Percentiles rank a stretch among this genome's conserved stretches.
Conservation (phyloP, 2,797 vertebrate genomes). For the Chelmon rostratus region DNA sequence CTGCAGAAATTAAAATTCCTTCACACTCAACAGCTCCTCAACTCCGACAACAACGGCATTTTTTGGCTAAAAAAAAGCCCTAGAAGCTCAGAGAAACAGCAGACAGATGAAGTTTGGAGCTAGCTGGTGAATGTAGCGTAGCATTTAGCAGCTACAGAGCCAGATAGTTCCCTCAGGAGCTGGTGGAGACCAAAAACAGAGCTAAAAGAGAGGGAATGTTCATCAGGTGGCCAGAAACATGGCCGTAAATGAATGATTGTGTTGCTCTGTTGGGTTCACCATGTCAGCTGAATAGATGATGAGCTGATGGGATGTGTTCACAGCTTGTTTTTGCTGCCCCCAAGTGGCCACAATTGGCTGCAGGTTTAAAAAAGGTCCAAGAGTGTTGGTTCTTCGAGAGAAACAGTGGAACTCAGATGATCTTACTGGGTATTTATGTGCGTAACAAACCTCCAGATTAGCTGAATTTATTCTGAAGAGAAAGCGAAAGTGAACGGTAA, state of each 20-base stretch:
- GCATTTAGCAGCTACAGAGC: neutral
- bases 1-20: slow-evolving; percentile 5
- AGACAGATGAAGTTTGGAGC: neutral
- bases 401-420: neutral
- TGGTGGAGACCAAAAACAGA: neutral
- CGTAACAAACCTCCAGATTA: neutral
- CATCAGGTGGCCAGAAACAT: too few species aligned
- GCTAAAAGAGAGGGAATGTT: neutral
- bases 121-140: neutral
- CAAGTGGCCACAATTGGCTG: neutral
- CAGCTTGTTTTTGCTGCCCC: too few species aligned
- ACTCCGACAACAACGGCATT: neutral
- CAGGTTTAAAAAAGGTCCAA: neutral
- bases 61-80: neutral
- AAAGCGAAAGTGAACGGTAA: too few species aligned
- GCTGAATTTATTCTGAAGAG: neutral
- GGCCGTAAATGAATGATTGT: too few species aligned
- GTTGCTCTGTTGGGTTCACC: neutral
- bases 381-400: neutral
- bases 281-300: neutral
- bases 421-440: too few species aligned
- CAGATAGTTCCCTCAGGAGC: neutral
- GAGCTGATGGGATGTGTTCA: neutral
- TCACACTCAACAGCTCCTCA: neutral
- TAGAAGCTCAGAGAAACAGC: neutral